Conservation (phyloP, 2,113 vertebrate genomes). For the Platichthys flesus region DNA sequence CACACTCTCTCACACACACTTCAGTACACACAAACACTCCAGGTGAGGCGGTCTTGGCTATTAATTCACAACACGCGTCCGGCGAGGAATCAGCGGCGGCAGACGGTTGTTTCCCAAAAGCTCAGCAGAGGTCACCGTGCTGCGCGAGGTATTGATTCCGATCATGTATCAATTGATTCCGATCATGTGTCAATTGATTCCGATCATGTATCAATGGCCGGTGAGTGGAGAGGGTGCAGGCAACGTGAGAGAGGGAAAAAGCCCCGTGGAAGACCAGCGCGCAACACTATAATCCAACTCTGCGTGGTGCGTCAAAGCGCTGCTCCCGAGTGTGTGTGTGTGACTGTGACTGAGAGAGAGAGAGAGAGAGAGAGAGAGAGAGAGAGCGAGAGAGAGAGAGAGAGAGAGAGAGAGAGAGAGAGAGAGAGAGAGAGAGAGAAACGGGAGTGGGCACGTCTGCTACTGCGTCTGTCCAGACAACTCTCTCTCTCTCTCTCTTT, state of each 20-base stretch:
- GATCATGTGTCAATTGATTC: slow-evolving; percentile 9
- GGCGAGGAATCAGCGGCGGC: slow-evolving; percentile 25
- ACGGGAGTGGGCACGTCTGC: slow-evolving; percentile 64
- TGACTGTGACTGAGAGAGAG: slow-evolving; percentile 11
- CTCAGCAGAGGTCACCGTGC: slow-evolving; percentile 63
- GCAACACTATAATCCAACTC: slow-evolving; percentile 74
- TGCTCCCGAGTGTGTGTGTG: slow-evolving; percentile 58
- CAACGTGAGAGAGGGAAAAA: slow-evolving; percentile 44
- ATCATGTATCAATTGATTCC: slow-evolving; percentile 44
- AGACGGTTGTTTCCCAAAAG: slow-evolving; percentile 35
- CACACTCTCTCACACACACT: not conserved
- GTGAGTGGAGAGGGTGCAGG: slow-evolving; percentile 21
- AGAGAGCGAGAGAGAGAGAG: slow-evolving; percentile 33
- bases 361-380: slow-evolving; percentile 48
- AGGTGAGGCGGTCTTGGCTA: slow-evolving; percentile 72
- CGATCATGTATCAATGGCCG: slow-evolving; percentile 50
- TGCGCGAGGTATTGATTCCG: slow-evolving; percentile 49
- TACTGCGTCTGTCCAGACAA: slow-evolving; percentile 61
- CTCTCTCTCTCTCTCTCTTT: not conserved
- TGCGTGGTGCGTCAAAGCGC: slow-evolving; percentile 77
- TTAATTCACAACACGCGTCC: slow-evolving; percentile 79
- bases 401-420: slow-evolving; percentile 48
- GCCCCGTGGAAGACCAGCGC: slow-evolving; percentile 64
- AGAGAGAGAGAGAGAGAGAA: slow-evolving; percentile 32
- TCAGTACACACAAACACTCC: slow-evolving; percentile 37